Evolutionary conservation across 2,888 invertebrate genomes (phyloP).

Genomic region (Cephonodes hylas): DNA sequence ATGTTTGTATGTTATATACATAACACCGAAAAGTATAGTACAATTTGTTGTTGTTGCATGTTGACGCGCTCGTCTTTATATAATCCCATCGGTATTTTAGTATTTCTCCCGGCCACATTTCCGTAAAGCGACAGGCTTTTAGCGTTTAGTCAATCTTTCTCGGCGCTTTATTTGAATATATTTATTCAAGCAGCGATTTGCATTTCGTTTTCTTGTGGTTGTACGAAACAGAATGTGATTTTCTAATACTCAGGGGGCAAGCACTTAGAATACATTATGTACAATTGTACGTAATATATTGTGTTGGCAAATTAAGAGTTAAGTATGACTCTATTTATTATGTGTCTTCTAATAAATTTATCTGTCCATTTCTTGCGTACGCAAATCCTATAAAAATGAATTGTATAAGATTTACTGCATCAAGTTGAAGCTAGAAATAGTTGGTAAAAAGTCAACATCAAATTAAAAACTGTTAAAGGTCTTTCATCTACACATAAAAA

Average conservation of each 20-base stretch:
- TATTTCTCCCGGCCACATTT: conserved; percentile 26
- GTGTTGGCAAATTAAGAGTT: too few relatives aligned
- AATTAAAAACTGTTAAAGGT: too few relatives aligned
- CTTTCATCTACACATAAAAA: too few relatives aligned
- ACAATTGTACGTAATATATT: too few relatives aligned
- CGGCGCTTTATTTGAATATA: conserved; percentile 12
- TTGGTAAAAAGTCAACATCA: too few relatives aligned
- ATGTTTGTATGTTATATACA: too few relatives aligned
- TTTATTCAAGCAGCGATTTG: conserved; percentile 30
- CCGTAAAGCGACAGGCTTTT: conserved; percentile 32
- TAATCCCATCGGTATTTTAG: conserved; percentile 13
- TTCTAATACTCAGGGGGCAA: neutral
- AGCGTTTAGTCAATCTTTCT: conserved; percentile 15
- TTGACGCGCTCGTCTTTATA: neutral
- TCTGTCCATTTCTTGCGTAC: too few relatives aligned
- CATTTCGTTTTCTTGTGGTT: conserved; percentile 19
- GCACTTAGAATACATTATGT: neutral
- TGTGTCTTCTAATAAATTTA: too few relatives aligned
- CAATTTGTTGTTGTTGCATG: neutral
- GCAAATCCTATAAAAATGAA: too few relatives aligned
- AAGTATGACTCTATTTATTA: too few relatives aligned
- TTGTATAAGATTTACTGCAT: too few relatives aligned
- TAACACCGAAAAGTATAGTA: neutral
- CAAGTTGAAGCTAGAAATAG: too few relatives aligned
- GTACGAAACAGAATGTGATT: neutral